Evolutionary conservation across 1,140 invertebrate genomes (phyloP).

Genomic region (Whitmania pigra): DNA sequence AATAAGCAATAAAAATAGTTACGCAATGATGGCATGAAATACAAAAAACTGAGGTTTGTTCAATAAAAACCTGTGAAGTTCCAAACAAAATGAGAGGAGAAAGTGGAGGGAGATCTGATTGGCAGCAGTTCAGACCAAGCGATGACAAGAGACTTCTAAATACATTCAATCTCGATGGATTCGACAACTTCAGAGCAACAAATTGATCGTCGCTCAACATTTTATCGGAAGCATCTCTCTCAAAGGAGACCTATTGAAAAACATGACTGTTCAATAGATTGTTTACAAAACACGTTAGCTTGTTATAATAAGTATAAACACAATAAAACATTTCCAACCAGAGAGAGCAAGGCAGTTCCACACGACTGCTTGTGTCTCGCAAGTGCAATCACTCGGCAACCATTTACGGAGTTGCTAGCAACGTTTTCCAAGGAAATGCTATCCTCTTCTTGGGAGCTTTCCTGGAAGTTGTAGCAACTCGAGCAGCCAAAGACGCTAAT

Average conservation of each 20-base stretch:
- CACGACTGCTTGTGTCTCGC: constrained; percentile 51
- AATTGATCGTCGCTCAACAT: constrained; percentile 48
- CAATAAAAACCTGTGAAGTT: constrained; percentile 27
- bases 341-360: constrained; percentile 66
- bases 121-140: constrained; percentile 54
- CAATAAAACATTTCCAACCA: constrained; percentile 44
- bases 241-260: constrained; percentile 44
- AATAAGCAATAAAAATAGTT: not conserved
- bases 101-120: constrained; percentile 30
- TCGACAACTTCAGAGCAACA: constrained; percentile 50
- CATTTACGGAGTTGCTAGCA: constrained; percentile 68
- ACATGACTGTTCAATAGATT: not conserved
- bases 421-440: constrained; percentile 59
- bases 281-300: not conserved
- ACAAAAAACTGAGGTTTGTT: constrained; percentile 15
- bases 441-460: constrained; percentile 45
- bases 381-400: constrained; percentile 63
- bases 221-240: constrained; percentile 48
- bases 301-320: not conserved
- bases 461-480: constrained; percentile 56
- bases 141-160: constrained; percentile 61
- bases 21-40: not conserved
- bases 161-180: constrained; percentile 58
- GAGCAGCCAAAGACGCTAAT: constrained; percentile 72
- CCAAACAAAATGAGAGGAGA: constrained; percentile 32